Evolutionary conservation across 2,797 vertebrate species (phyloP).

Genomic region (Myoxocephalus aenaeus): DNA sequence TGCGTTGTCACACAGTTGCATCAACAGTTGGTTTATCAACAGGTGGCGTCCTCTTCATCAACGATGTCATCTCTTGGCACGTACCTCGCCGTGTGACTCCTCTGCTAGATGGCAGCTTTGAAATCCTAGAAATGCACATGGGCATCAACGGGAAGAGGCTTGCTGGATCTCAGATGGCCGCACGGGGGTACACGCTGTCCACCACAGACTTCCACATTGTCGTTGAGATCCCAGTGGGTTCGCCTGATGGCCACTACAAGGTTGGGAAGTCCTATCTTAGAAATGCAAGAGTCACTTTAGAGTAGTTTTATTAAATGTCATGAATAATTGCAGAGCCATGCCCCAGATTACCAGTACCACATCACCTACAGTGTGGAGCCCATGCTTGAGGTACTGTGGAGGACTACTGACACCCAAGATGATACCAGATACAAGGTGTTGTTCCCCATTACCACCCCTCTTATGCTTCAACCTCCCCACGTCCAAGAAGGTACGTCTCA

Average conservation of each 20-base stretch:
- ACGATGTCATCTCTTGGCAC: constrained; percentile 86
- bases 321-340: too few species aligned
- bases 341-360: too few species aligned
- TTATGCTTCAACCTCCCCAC: constrained; percentile 59
- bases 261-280: constrained; percentile 59
- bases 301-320: constrained; percentile 51
- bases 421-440: constrained; percentile 83
- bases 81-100: constrained; percentile 82
- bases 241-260: constrained; percentile 89
- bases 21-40: not conserved
- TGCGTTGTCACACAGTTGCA: not conserved
- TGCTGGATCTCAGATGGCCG: constrained; percentile 75
- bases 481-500: constrained; percentile 62
- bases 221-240: constrained; percentile 87
- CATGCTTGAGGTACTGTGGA: constrained; percentile 85
- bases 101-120: constrained; percentile 64
- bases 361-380: constrained; percentile 70
- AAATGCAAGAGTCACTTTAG: constrained; percentile 17
- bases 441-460: constrained; percentile 84
- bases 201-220: constrained; percentile 66
- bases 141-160: constrained; percentile 85
- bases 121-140: constrained; percentile 80
- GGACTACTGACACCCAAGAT: constrained; percentile 50
- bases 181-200: constrained; percentile 70
- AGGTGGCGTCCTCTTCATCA: constrained; percentile 84